Evolutionary conservation across 2,113 vertebrate genomes (phyloP).

Genomic region (Bagarius yarrelli): DNA sequence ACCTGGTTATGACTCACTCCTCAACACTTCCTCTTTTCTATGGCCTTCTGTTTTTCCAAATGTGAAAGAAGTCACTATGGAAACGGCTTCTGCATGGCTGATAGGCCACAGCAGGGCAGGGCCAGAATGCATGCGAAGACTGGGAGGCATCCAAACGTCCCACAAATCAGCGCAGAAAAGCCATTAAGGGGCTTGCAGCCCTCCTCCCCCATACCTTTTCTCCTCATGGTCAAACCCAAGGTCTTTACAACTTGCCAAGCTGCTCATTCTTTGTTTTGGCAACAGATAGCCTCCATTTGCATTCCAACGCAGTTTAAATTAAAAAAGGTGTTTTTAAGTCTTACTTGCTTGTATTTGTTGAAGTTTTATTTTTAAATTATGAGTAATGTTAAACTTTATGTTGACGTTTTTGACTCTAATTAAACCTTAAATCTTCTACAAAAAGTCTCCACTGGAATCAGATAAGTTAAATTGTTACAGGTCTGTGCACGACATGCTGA

Average conservation of each 20-base stretch:
- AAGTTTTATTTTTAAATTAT: slow-evolving; percentile 9
- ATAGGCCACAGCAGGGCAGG: slow-evolving; percentile 42
- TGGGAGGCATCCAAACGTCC: slow-evolving; percentile 24
- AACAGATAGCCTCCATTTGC: slow-evolving; percentile 34
- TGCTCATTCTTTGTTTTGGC: slow-evolving; percentile 50
- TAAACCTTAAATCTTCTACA: neutral
- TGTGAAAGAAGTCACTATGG: slow-evolving; percentile 37
- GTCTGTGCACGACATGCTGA: neutral
- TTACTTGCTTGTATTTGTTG: slow-evolving; percentile 23
- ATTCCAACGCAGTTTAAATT: slow-evolving; percentile 25
- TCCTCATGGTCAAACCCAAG: slow-evolving; percentile 31
- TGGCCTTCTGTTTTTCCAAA: slow-evolving; percentile 49
- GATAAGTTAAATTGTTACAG: neutral
- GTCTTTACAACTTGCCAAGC: slow-evolving; percentile 27
- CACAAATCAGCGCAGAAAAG: slow-evolving; percentile 29
- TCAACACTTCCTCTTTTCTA: slow-evolving; percentile 34
- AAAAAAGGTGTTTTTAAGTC: slow-evolving; percentile 10
- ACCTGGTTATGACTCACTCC: slow-evolving; percentile 1
- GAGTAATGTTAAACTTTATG: too few species aligned
- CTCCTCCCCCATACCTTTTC: neutral
- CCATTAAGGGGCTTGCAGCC: neutral
- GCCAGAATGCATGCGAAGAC: slow-evolving; percentile 34
- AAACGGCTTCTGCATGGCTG: slow-evolving; percentile 33
- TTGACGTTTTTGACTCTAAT: too few species aligned
- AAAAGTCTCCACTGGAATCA: neutral